Percentiles rank a stretch among this genome's conserved stretches.
phyloP scores from a whole-genome alignment of 2,888 invertebrate species.

The Cosmorhoe ocellata region DNA sequence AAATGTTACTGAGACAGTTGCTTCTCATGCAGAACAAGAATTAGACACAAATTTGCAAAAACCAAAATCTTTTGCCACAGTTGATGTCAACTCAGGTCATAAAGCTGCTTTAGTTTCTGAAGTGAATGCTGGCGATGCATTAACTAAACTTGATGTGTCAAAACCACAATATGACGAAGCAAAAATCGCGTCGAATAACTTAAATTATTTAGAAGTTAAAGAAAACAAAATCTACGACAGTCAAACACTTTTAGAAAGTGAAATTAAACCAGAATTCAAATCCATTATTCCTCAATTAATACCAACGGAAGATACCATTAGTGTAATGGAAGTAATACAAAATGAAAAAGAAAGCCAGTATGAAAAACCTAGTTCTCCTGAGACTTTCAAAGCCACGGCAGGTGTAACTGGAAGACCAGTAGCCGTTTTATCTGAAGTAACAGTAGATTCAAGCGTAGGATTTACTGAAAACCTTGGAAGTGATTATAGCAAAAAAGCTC shows the following conservation, averaged over 20 bases:
- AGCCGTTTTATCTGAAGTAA: constrained; percentile 76
- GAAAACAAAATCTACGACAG: constrained; percentile 72
- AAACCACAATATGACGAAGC: constrained; percentile 60
- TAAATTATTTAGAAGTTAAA: constrained; percentile 60
- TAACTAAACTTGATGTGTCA: constrained; percentile 49
- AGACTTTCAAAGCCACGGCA: constrained; percentile 59
- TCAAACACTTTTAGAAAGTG: constrained; percentile 54
- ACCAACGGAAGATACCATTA: constrained; percentile 50
- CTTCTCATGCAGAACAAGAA: constrained; percentile 75
- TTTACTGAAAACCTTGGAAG: constrained; percentile 32
- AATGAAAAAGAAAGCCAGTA: constrained; percentile 68
- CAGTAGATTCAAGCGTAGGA: constrained; percentile 64
- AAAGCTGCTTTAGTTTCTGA: constrained; percentile 77
- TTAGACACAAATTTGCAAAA: constrained; percentile 60
- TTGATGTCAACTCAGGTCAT: constrained; percentile 77
- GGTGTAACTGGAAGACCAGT: constrained; percentile 76
- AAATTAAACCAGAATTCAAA: constrained; percentile 49
- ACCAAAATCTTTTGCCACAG: constrained; percentile 72
- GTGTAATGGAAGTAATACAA: constrained; percentile 60
- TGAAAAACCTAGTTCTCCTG: constrained; percentile 31
- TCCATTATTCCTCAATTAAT: constrained; percentile 55
- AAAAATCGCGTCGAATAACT: constrained; percentile 51
- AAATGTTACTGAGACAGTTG: constrained; percentile 80
- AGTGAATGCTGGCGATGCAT: constrained; percentile 59
- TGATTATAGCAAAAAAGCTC: constrained; percentile 62